These are phyloP conservation scores for Drosophila lowei DNA, from an alignment of 1,140 invertebrate species.

Conservation along the genomic window DNA sequence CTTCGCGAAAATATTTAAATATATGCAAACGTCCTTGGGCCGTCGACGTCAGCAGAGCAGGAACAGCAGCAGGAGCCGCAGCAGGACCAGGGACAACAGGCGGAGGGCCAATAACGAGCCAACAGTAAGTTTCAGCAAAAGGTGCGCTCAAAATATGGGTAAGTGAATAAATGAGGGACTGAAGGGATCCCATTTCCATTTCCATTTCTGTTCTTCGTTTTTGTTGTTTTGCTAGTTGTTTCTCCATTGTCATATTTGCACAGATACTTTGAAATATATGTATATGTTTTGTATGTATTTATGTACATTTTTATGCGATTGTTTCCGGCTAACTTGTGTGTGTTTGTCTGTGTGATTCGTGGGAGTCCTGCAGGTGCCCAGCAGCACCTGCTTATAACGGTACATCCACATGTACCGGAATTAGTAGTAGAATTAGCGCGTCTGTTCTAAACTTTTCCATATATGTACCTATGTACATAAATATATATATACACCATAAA, in stretches of 20 bases:
- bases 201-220: background rate
- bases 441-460: no score
- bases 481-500: no score
- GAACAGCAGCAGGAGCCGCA: slow-evolving; percentile 11
- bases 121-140: slow-evolving; percentile 50
- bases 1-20: slow-evolving; percentile 4
- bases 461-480: no score
- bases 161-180: slow-evolving; percentile 34
- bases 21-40: slow-evolving; percentile 42
- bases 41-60: slow-evolving; percentile 13
- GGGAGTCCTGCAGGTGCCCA: slow-evolving; percentile 28
- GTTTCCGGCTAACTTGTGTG: slow-evolving; percentile 5
- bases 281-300: background rate
- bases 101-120: slow-evolving; percentile 28
- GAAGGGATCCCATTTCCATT: slow-evolving; percentile 15
- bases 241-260: slow-evolving; percentile 56
- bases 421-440: no score
- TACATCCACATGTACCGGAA: slow-evolving; percentile 26
- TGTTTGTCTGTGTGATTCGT: background rate
- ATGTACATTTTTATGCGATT: background rate
- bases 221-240: background rate
- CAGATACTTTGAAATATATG: slow-evolving; percentile 25
- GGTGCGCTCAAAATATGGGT: slow-evolving; percentile 72
- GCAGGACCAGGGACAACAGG: slow-evolving; percentile 9
- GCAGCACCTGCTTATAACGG: no score